Evolutionary conservation across 2,113 vertebrate genomes (phyloP).

Genomic region (Speoplatyrhinus poulsoni): DNA sequence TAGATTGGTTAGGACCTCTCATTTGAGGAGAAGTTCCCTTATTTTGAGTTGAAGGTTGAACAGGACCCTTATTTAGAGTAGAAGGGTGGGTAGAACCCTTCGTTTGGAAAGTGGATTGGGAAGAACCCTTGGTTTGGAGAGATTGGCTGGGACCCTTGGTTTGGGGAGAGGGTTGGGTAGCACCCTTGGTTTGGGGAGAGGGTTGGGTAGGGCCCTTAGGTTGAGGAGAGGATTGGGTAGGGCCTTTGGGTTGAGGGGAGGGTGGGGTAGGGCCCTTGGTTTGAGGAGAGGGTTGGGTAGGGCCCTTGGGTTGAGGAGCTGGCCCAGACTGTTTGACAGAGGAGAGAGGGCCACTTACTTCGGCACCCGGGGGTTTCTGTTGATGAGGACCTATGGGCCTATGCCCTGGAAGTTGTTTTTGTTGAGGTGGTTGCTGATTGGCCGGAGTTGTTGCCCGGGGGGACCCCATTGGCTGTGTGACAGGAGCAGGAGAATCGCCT

Average conservation of each 20-base stretch:
- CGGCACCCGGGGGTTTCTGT: slow-evolving; percentile 73
- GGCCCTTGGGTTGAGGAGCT: slow-evolving; percentile 67
- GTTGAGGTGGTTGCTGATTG: slow-evolving; percentile 71
- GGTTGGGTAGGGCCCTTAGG: slow-evolving; percentile 66
- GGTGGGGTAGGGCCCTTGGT: slow-evolving; percentile 66
- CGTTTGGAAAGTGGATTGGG: slow-evolving; percentile 58
- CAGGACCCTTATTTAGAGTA: slow-evolving; percentile 17
- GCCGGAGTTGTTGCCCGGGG: slow-evolving; percentile 72
- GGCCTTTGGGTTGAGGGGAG: slow-evolving; percentile 72
- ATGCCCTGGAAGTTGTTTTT: slow-evolving; percentile 73
- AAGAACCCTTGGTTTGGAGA: slow-evolving; percentile 18
- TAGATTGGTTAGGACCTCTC: slow-evolving; percentile 46
- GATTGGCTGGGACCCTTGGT: slow-evolving; percentile 66
- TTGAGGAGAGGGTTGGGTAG: slow-evolving; percentile 62
- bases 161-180: slow-evolving; percentile 64
- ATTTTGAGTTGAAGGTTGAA: slow-evolving; percentile 38
- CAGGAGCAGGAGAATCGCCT: slow-evolving; percentile 81
- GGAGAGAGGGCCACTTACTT: slow-evolving; percentile 77
- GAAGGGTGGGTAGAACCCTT: slow-evolving; percentile 62
- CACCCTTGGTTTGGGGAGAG: slow-evolving; percentile 51
- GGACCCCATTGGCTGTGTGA: slow-evolving; percentile 76
- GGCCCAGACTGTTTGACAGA: slow-evolving; percentile 78
- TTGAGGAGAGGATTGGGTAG: slow-evolving; percentile 61
- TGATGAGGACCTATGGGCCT: slow-evolving; percentile 68
- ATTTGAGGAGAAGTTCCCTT: slow-evolving; percentile 38